phyloP scores from a whole-genome alignment of 2,888 invertebrate species.

The Drosophila kokeensis region DNA sequence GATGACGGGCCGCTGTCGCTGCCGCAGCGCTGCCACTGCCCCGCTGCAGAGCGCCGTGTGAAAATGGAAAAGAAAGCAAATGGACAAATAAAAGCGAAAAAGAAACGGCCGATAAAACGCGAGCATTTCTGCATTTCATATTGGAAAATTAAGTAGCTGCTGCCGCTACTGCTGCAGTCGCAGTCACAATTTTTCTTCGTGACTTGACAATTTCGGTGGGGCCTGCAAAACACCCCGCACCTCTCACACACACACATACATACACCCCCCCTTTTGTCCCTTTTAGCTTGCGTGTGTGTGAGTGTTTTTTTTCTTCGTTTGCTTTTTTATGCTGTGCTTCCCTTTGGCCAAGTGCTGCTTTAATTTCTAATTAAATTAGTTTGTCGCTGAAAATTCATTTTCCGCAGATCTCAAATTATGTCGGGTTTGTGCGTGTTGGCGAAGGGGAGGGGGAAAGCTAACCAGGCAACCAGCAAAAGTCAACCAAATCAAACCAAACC shows the following conservation, averaged over 20 bases:
- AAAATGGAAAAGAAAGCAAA: slow-evolving; percentile 77
- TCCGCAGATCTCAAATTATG: slow-evolving; percentile 51
- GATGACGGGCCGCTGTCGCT: slow-evolving; percentile 61
- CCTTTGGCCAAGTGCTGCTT: slow-evolving; percentile 51
- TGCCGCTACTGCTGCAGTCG: slow-evolving; percentile 26
- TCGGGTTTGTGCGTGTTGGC: slow-evolving; percentile 7
- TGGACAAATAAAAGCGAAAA: slow-evolving; percentile 39
- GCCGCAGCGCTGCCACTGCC: slow-evolving; percentile 39
- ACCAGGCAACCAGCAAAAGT: slow-evolving; percentile 47
- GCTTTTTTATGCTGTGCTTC: slow-evolving; percentile 43
- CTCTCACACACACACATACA: slow-evolving; percentile 30
- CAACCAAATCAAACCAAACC: slow-evolving; percentile 8
- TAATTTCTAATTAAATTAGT: slow-evolving; percentile 79
- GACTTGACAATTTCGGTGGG: slow-evolving; percentile 74
- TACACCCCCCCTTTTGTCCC: slow-evolving; percentile 43
- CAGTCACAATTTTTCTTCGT: slow-evolving; percentile 60
- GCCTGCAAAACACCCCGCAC: slow-evolving; percentile 29
- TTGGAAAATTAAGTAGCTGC: slow-evolving; percentile 29
- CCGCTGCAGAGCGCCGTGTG: slow-evolving; percentile 38
- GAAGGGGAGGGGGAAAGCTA: slow-evolving; percentile 16
- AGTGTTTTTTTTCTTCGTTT: slow-evolving; percentile 43
- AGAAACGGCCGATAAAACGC: slow-evolving; percentile 66
- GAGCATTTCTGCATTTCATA: slow-evolving; percentile 42
- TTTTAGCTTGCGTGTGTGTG: slow-evolving; percentile 44
- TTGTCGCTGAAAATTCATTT: slow-evolving; percentile 53